These are phyloP conservation scores for Danaus plexippus DNA, from an alignment of 1,140 invertebrate species.

Conservation along the genomic window DNA sequence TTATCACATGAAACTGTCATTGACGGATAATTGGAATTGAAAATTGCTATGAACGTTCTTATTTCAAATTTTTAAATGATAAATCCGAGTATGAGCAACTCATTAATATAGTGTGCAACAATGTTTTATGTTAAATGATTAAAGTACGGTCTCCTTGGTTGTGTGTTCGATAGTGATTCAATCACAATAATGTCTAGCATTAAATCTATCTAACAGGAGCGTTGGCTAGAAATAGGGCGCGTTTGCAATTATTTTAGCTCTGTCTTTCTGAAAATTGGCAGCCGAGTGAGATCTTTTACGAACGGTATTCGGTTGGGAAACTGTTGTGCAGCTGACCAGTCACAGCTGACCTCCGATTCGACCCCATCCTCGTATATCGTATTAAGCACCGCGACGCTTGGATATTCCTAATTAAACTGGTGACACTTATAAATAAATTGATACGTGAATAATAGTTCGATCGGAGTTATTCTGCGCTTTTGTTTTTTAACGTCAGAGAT, in stretches of 20 bases:
- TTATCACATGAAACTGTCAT: slow-evolving; percentile 13
- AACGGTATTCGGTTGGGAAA: slow-evolving; percentile 68
- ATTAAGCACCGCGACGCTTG: too few relatives aligned
- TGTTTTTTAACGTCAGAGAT: too few relatives aligned
- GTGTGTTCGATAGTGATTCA: slow-evolving; percentile 13
- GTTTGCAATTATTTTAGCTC: slow-evolving; percentile 70
- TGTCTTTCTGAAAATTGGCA: slow-evolving; percentile 72
- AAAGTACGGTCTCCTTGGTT: too few relatives aligned
- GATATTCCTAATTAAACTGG: slow-evolving; percentile 36
- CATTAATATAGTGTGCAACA: too few relatives aligned
- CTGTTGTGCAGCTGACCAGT: slow-evolving; percentile 49
- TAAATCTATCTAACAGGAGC: slow-evolving; percentile 62
- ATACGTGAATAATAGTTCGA: too few relatives aligned
- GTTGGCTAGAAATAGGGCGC: slow-evolving; percentile 66
- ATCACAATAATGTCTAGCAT: slow-evolving; percentile 61
- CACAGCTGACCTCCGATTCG: slow-evolving; percentile 39
- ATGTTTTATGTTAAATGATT: too few relatives aligned
- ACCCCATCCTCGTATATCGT: slow-evolving; percentile 9
- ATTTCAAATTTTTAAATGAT: too few relatives aligned
- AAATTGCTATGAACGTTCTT: too few relatives aligned
- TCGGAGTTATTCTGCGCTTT: too few relatives aligned
- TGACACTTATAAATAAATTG: background rate
- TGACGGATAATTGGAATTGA: too few relatives aligned
- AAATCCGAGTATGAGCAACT: too few relatives aligned
- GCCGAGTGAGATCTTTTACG: slow-evolving; percentile 62